phyloP scores from a whole-genome alignment of 2,113 vertebrate species.

The Marmota monax region DNA sequence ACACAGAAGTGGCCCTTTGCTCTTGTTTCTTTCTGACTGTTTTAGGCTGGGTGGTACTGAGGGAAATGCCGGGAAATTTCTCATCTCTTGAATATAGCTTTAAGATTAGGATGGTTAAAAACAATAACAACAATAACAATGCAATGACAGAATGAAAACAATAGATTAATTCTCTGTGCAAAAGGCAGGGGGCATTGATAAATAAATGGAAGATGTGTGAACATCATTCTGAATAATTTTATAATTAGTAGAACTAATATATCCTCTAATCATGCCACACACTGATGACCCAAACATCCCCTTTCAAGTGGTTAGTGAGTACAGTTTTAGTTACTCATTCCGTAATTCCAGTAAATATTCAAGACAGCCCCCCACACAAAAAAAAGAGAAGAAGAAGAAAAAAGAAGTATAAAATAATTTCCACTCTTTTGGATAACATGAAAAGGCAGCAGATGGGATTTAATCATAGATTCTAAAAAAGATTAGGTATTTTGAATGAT shows the following conservation, averaged over 20 bases:
- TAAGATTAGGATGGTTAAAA: neutral
- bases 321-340: neutral
- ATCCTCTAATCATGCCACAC: neutral
- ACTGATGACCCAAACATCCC: neutral
- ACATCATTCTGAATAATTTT: slow-evolving; percentile 25
- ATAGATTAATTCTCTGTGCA: neutral
- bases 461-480: slow-evolving; percentile 72
- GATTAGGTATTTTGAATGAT: slow-evolving; percentile 71
- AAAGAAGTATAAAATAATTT: neutral
- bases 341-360: slow-evolving; percentile 42
- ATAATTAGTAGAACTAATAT: neutral
- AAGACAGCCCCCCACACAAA: neutral
- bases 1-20: neutral
- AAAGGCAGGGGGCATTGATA: neutral
- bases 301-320: neutral
- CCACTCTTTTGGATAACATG: slow-evolving; percentile 56
- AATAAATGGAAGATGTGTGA: neutral
- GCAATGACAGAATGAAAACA: neutral
- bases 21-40: slow-evolving; percentile 50
- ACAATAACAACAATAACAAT: neutral
- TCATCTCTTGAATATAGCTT: neutral
- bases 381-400: neutral
- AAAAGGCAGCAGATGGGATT: slow-evolving; percentile 70
- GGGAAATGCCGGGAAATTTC: neutral
- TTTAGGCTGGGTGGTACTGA: neutral